Evolutionary conservation across 1,140 invertebrate genomes (phyloP).

Genomic region (Harpegnathos saltator): DNA sequence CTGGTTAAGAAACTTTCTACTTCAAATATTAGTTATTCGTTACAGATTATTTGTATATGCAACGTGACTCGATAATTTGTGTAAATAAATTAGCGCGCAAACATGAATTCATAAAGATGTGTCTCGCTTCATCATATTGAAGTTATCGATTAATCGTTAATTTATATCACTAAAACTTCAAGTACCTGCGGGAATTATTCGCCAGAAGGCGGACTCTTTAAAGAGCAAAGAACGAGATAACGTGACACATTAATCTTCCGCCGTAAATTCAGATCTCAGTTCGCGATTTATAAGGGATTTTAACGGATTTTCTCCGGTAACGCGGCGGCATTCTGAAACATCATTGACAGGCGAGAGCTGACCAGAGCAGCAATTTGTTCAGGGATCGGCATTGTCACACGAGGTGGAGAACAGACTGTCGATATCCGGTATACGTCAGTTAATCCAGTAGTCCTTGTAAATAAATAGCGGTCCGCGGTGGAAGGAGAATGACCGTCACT

Average conservation of each 20-base stretch:
- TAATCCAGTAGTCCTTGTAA: slow-evolving; percentile 2
- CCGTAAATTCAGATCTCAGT: background rate
- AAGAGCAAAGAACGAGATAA: too few species aligned
- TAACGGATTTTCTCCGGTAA: background rate
- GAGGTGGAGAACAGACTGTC: slow-evolving; percentile 39
- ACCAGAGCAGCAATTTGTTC: slow-evolving; percentile 45
- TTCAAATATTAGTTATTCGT: background rate
- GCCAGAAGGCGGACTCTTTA: background rate
- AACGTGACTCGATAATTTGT: background rate
- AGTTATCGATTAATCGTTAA: too few species aligned
- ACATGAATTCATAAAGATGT: too few species aligned
- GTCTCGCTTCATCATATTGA: too few species aligned
- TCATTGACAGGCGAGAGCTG: slow-evolving; percentile 23
- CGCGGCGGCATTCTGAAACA: background rate
- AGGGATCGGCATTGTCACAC: slow-evolving; percentile 43
- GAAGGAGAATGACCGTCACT: background rate
- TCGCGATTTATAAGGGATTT: background rate
- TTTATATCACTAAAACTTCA: too few species aligned
- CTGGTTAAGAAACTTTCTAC: background rate
- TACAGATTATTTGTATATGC: background rate
- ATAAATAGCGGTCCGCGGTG: slow-evolving; percentile 22
- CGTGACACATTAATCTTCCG: background rate
- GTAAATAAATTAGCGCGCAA: too few species aligned
- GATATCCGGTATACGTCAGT: slow-evolving; percentile 42
- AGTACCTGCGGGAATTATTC: too few species aligned